phyloP scores from a whole-genome alignment of 2,113 vertebrate genomes.

The Paraplagusia blochii region DNA sequence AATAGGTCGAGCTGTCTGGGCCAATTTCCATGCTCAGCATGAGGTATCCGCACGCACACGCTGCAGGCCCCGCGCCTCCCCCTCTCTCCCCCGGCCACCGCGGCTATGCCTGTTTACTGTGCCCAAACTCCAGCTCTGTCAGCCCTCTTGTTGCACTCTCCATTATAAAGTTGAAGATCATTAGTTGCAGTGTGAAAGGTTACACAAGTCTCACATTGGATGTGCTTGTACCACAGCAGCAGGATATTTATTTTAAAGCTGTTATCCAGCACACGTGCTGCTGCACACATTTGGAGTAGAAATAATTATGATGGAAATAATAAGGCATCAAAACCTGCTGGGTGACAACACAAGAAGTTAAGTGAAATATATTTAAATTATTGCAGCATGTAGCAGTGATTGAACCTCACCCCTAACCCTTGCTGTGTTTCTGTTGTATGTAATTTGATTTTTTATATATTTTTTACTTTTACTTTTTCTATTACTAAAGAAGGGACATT shows the following conservation, averaged over 20 bases:
- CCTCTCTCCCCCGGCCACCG: slow-evolving; percentile 74
- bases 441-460: no score
- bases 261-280: no score
- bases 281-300: no score
- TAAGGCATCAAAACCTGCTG: no score
- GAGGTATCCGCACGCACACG: slow-evolving; percentile 89
- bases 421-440: no score
- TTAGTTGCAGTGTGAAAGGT: slow-evolving; percentile 70
- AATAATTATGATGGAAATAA: no score
- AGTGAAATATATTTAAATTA: no score
- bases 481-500: no score
- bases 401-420: no score
- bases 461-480: no score
- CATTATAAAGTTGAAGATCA: slow-evolving; percentile 84
- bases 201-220: slow-evolving; percentile 52
- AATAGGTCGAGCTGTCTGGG: slow-evolving; percentile 95
- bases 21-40: slow-evolving; percentile 99
- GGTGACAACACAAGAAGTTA: no score
- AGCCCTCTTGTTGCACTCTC: slow-evolving; percentile 75
- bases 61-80: slow-evolving; percentile 78
- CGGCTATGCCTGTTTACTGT: slow-evolving; percentile 94
- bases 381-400: no score
- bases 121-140: slow-evolving; percentile 86
- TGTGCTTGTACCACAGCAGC: slow-evolving; percentile 44
- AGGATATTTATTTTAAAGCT: not conserved